Evolutionary conservation across 2,888 invertebrate species (phyloP).

Genomic region (Morpho deidamia): DNA sequence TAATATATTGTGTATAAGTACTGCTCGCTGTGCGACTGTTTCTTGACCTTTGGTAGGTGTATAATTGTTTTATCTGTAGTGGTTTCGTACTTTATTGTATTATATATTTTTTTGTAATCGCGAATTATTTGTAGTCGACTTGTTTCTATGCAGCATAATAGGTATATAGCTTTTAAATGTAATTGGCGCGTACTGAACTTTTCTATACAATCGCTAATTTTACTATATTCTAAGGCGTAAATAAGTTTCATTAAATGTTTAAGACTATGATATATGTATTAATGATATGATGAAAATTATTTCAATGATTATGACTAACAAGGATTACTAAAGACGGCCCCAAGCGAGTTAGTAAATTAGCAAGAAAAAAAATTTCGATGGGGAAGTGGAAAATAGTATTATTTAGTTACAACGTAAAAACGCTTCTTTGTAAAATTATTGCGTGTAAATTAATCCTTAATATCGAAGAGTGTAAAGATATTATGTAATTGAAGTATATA

Average conservation of each 20-base stretch:
- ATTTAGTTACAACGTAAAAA: too few relatives aligned
- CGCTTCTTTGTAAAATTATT: too few relatives aligned
- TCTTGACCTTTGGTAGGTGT: neutral
- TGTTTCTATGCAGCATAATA: neutral
- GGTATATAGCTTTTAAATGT: slow-evolving; percentile 21
- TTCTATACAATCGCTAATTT: slow-evolving; percentile 45
- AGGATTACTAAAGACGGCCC: slow-evolving; percentile 3
- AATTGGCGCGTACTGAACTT: slow-evolving; percentile 43
- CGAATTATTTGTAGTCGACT: neutral
- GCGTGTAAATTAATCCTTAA: too few relatives aligned
- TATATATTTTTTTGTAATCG: neutral
- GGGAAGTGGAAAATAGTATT: too few relatives aligned
- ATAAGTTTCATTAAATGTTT: slow-evolving; percentile 59
- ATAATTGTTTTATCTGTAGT: neutral
- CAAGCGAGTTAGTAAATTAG: neutral
- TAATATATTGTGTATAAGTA: slow-evolving; percentile 18
- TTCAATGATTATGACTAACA: slow-evolving; percentile 24
- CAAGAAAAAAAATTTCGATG: too few relatives aligned
- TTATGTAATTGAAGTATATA: too few relatives aligned
- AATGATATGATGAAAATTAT: slow-evolving; percentile 71
- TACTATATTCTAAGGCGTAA: slow-evolving; percentile 55
- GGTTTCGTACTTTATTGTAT: neutral
- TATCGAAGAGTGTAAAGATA: too few relatives aligned
- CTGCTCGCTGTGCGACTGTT: neutral
- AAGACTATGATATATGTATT: slow-evolving; percentile 69